These are phyloP conservation scores for Heliconius aoede DNA, from an alignment of 2,888 invertebrate species.

Conservation along the genomic window DNA sequence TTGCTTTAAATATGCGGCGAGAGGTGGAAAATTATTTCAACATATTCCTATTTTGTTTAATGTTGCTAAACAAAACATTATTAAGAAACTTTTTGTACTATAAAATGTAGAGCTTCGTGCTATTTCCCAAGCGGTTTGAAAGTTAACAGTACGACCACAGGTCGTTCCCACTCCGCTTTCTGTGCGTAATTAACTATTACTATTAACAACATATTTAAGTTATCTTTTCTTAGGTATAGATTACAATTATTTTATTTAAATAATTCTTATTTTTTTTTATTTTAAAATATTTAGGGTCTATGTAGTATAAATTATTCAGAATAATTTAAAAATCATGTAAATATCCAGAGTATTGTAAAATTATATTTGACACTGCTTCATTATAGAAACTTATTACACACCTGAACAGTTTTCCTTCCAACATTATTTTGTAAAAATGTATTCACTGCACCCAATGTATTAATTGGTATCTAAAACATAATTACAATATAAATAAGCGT, in stretches of 20 bases:
- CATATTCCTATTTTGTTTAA: background rate
- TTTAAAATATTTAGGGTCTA: background rate
- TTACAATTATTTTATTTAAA: too few relatives aligned
- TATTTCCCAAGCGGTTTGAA: slow-evolving; percentile 9
- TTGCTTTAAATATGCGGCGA: background rate
- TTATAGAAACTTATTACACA: slow-evolving; percentile 41
- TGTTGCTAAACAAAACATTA: background rate
- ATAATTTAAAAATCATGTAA: background rate
- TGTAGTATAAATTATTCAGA: too few relatives aligned
- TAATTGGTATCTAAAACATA: slow-evolving; percentile 85
- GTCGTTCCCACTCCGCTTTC: background rate
- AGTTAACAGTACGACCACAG: background rate
- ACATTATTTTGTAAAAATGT: slow-evolving; percentile 84
- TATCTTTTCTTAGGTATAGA: too few relatives aligned
- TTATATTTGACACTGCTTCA: background rate
- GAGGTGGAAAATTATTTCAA: background rate
- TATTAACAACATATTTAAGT: slow-evolving; percentile 1
- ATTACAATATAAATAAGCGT: slow-evolving; percentile 16
- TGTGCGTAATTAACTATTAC: background rate
- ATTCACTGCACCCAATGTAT: slow-evolving; percentile 86
- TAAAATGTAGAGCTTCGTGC: slow-evolving; percentile 6
- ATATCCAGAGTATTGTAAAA: background rate
- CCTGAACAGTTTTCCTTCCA: slow-evolving; percentile 68
- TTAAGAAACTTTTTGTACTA: slow-evolving; percentile 8
- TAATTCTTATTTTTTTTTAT: background rate